Percentiles rank a stretch among this genome's conserved stretches.
These are phyloP conservation scores for Sturnus vulgaris DNA, from an alignment of 2,113 vertebrate genomes.

Conservation along the genomic window DNA sequence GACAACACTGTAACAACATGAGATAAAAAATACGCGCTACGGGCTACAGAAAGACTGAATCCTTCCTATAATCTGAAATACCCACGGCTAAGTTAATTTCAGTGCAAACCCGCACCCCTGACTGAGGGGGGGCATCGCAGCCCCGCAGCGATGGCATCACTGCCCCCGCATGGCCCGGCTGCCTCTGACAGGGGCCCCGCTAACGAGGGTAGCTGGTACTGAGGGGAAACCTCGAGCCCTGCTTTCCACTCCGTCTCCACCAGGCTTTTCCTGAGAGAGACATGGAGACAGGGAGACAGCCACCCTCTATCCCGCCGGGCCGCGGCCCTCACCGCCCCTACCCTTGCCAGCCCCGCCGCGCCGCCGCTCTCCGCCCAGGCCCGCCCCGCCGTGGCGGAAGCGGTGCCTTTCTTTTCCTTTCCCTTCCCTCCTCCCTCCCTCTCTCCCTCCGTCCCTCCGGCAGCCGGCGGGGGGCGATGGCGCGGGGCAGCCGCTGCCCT, in stretches of 20 bases:
- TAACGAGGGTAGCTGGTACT: background rate
- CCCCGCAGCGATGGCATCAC: background rate
- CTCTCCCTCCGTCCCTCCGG: background rate
- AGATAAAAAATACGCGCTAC: background rate
- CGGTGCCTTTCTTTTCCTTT: background rate
- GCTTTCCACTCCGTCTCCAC: background rate
- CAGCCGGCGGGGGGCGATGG: background rate
- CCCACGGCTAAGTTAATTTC: background rate
- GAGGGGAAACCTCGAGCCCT: background rate
- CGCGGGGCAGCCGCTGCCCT: background rate
- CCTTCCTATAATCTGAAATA: background rate
- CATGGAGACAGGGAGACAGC: background rate
- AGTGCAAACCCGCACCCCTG: background rate
- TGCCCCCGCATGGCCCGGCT: background rate
- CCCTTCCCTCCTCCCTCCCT: background rate
- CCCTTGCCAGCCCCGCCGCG: background rate
- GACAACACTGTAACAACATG: fast-evolving
- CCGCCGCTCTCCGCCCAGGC: background rate
- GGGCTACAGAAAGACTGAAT: background rate
- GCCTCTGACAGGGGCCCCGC: background rate
- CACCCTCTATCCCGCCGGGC: background rate
- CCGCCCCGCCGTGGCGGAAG: conserved; percentile 1
- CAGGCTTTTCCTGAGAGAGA: background rate
- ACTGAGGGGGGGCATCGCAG: fast-evolving
- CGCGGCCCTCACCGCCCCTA: background rate